Evolutionary conservation across 1,140 invertebrate genomes (phyloP).

Genomic region (Drosophila kepulauana): DNA sequence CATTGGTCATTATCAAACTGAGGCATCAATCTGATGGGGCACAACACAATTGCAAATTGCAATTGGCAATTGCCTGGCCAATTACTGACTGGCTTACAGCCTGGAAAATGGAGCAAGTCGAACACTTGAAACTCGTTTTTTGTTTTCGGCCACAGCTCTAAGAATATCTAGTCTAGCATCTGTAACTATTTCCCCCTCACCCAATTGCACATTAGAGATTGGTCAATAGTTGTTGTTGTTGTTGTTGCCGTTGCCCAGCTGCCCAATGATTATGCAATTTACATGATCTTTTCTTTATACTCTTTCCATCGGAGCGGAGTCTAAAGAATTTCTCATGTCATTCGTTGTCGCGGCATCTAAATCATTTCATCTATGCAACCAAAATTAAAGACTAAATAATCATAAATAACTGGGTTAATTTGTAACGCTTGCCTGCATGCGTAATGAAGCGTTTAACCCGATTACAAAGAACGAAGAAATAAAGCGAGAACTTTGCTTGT

Average conservation of each 20-base stretch:
- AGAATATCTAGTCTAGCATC: constrained; percentile 35
- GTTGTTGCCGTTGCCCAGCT: constrained; percentile 20
- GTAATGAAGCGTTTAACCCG: constrained; percentile 77
- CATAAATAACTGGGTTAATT: constrained; percentile 83
- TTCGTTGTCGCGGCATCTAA: constrained; percentile 39
- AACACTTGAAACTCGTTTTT: constrained; percentile 58
- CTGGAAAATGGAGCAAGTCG: constrained; percentile 63
- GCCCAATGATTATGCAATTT: constrained; percentile 75
- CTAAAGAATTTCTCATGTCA: constrained; percentile 3
- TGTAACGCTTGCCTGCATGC: constrained; percentile 78
- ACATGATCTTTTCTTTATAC: constrained; percentile 7
- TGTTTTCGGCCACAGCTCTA: constrained; percentile 41
- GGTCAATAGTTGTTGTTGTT: constrained; percentile 17
- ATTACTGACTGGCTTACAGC: constrained; percentile 62
- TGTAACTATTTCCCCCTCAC: not conserved
- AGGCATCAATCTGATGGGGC: constrained; percentile 71
- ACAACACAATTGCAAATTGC: constrained; percentile 67
- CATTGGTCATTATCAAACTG: constrained; percentile 76
- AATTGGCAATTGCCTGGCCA: constrained; percentile 53
- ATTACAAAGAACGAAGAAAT: constrained; percentile 31
- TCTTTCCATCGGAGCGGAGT: not conserved
- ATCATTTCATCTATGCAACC: constrained; percentile 59
- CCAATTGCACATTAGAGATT: constrained; percentile 8
- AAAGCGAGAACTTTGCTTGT: constrained; percentile 20
- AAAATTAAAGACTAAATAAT: constrained; percentile 71